These are phyloP conservation scores for Heloderma charlesbogerti DNA, from an alignment of 2,113 vertebrate species.

Conservation along the genomic window DNA sequence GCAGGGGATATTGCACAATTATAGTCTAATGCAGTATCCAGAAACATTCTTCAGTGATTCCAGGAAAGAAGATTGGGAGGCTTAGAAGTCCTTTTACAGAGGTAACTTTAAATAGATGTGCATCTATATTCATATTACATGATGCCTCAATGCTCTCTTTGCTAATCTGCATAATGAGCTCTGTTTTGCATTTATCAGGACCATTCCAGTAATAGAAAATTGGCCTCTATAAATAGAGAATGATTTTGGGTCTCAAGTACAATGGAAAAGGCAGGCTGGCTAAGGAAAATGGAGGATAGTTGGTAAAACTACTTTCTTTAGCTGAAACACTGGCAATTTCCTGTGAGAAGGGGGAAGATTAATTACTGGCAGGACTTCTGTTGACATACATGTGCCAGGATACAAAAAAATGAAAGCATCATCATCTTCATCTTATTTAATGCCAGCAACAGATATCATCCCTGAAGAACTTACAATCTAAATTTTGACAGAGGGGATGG, in stretches of 20 bases:
- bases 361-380: not conserved
- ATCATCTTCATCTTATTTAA: not conserved
- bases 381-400: not conserved
- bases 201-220: not conserved
- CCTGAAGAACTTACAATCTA: not conserved
- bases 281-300: not conserved
- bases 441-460: not conserved
- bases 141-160: too few relatives aligned
- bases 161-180: not conserved
- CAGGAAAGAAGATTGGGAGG: not conserved
- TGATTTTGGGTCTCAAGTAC: not conserved
- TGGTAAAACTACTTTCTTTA: not conserved
- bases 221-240: not conserved
- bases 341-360: not conserved
- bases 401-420: not conserved
- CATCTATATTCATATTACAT: not conserved
- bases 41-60: not conserved
- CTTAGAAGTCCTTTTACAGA: not conserved
- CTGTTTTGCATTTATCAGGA: not conserved
- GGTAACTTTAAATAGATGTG: not conserved
- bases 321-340: not conserved
- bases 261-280: not conserved
- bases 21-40: not conserved
- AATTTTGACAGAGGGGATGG: not conserved
- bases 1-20: too few relatives aligned